Evolutionary conservation across 2,888 invertebrate genomes (phyloP).

Genomic region (Cerastis rubricosa): DNA sequence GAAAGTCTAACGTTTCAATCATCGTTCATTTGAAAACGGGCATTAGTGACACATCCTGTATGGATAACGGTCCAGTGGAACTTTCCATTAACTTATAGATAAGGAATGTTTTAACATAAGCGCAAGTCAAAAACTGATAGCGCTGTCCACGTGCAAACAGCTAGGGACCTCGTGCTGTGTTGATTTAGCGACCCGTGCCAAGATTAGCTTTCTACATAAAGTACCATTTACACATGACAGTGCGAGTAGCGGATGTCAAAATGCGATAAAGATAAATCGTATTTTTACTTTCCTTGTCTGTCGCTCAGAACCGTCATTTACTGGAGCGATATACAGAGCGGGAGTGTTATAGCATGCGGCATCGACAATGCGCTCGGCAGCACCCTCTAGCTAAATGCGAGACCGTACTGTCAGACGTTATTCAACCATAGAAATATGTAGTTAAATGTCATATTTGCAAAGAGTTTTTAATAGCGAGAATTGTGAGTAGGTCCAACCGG

Average conservation of each 20-base stretch:
- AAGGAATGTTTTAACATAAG: constrained; percentile 44
- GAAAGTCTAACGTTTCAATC: background rate
- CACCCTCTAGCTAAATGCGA: too few species aligned
- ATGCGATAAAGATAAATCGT: too few species aligned
- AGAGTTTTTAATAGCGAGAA: background rate
- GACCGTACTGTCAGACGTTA: too few species aligned
- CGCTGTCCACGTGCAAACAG: constrained; percentile 44
- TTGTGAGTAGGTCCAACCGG: background rate
- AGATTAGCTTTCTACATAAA: constrained; percentile 33
- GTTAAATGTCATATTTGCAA: constrained; percentile 6
- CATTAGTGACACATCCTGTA: constrained; percentile 35
- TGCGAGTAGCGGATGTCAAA: background rate
- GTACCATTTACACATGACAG: background rate
- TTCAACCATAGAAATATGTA: too few species aligned
- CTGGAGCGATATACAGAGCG: too few species aligned
- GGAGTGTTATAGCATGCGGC: too few species aligned
- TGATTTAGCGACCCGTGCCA: constrained; percentile 37
- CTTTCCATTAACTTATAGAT: constrained; percentile 51
- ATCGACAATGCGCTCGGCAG: too few species aligned
- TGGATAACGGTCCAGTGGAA: constrained; percentile 31
- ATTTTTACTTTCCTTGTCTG: too few species aligned
- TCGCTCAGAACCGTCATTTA: too few species aligned
- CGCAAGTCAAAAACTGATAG: constrained; percentile 26
- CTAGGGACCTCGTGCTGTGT: constrained; percentile 39
- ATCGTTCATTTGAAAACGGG: background rate